Percentiles rank a stretch among this genome's conserved stretches.
These are phyloP conservation scores for Heterodera filipjevi DNA, from an alignment of 2,888 invertebrate genomes.

Conservation along the genomic window DNA sequence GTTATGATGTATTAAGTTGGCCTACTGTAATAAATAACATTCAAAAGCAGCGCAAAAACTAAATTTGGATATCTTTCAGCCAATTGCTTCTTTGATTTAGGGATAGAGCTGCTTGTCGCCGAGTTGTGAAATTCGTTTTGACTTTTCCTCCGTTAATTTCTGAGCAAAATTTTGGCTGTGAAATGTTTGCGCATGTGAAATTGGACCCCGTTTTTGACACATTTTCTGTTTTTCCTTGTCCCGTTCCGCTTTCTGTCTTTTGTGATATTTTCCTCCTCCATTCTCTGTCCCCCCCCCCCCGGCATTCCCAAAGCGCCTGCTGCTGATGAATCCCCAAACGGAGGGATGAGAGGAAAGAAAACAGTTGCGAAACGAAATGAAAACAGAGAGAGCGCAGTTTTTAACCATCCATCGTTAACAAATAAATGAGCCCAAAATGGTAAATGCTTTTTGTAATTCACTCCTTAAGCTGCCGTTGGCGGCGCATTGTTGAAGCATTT, in stretches of 20 bases:
- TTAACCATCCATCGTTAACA: too few relatives aligned
- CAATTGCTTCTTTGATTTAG: neutral
- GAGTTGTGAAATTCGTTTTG: neutral
- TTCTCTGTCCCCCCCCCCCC: neutral
- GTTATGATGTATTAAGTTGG: too few relatives aligned
- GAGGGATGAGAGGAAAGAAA: neutral
- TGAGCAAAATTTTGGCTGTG: neutral
- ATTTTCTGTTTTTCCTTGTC: neutral
- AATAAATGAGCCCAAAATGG: too few relatives aligned
- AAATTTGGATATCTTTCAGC: neutral
- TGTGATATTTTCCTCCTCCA: too few relatives aligned
- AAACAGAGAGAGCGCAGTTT: too few relatives aligned
- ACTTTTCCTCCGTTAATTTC: neutral
- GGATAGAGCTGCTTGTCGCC: neutral
- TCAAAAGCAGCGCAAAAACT: neutral
- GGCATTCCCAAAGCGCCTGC: neutral
- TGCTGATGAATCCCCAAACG: neutral
- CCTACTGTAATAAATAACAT: too few relatives aligned
- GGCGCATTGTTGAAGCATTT: too few relatives aligned
- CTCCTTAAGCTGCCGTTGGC: too few relatives aligned
- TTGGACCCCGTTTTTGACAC: neutral
- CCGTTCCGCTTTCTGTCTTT: neutral
- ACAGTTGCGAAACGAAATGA: neutral
- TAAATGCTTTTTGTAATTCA: too few relatives aligned
- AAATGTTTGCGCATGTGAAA: neutral